Base-by-base conservation (phyloP, 92 coral and sea anemone genomes). In the Ricordea florida region DNA sequence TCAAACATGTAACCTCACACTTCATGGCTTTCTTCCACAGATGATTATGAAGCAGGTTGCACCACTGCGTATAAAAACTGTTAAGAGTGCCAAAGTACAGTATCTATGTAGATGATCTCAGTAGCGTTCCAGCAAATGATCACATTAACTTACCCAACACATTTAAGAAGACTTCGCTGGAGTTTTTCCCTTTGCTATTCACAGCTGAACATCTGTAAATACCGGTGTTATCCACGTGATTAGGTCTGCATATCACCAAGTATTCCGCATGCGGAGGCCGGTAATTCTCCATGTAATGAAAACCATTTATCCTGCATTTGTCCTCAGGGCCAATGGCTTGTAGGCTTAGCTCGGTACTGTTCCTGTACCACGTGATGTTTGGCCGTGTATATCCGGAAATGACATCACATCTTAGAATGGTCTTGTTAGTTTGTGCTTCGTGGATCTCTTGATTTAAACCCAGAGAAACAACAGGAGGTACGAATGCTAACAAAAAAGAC, bases 291-390 rank as follows among this genome's bases (percentile, higher is more conserved):
- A 31, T 69, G 33, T 88, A 82, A 38, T 88, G 86, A 29, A 60
- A 83, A 0, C 97, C 97, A 72, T 74, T 64, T 70, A 70, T 53
- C 41, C 77, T 70, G 46, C 77, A 70, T 28, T 53, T 43, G 9
- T 70, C 77, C 53, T 9, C 29, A 15, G 77, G 21, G 14, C 79
- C 84, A 25, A 84, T 57, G 11, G 88, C 84, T 11, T 74, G 61
- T 21, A 80, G 88, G 58, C 45, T 49, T 27, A 87, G 49, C 44
- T 37, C 43, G 28, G 14, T 25, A 36, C 59, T 88, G 31, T 81
- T 72, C 62, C 81, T 87, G 85, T 78, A 84, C 97, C 97, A 91
- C 80, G 90, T 82, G 88, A 91, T 71, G 33, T 67, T 62, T 21
- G 97, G 97, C 35, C 43, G 55, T 43, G 97, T 93, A 52, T 91